Conservation (phyloP, 2,888 invertebrate genomes). For the Pristionchus japonicus region DNA sequence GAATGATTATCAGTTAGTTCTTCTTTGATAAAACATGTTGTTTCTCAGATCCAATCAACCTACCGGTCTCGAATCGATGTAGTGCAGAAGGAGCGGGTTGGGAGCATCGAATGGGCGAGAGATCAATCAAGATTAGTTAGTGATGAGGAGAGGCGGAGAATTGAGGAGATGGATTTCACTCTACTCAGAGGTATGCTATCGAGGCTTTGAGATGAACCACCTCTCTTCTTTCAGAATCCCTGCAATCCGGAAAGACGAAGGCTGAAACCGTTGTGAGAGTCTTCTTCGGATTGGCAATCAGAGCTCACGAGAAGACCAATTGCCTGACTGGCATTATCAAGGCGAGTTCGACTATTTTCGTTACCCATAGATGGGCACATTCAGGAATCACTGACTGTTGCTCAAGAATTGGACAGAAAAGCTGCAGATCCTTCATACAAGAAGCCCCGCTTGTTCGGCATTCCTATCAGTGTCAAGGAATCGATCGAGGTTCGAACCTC, state of each 20-base stretch:
- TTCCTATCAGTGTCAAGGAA: slow-evolving; percentile 60
- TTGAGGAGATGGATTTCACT: background rate
- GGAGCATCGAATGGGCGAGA: background rate
- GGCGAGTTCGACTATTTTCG: background rate
- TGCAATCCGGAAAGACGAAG: background rate
- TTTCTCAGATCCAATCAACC: background rate
- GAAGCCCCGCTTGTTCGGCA: slow-evolving; percentile 56
- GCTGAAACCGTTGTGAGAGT: background rate
- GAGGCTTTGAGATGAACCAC: too few relatives aligned
- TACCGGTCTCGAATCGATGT: background rate
- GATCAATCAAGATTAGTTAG: background rate
- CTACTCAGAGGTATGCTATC: background rate
- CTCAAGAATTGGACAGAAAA: slow-evolving; percentile 49
- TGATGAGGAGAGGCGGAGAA: background rate
- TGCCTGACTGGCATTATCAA: background rate
- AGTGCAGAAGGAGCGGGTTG: background rate
- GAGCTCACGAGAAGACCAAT: background rate
- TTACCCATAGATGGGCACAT: background rate
- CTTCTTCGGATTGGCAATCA: background rate
- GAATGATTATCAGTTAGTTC: background rate
- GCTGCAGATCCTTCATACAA: background rate
- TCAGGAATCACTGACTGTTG: background rate
- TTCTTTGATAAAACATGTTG: background rate
- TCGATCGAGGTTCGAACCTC: slow-evolving; percentile 44
- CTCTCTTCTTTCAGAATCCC: background rate